These are phyloP conservation scores for Oriolus oriolus DNA, from an alignment of 2,113 vertebrate species.

Conservation along the genomic window DNA sequence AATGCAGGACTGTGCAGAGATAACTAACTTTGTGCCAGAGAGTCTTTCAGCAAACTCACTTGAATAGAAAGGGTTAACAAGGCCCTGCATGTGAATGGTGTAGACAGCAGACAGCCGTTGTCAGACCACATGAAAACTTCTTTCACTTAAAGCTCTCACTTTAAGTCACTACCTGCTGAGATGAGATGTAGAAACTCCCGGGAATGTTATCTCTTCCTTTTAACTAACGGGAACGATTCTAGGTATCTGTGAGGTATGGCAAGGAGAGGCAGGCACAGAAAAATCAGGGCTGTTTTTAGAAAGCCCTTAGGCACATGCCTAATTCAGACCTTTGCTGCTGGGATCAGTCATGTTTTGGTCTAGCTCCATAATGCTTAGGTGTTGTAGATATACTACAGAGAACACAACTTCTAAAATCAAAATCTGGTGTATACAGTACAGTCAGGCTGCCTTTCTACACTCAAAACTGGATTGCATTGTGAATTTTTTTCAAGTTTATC, in stretches of 20 bases:
- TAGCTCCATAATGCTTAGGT: rapidly evolving
- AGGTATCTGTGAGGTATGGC: too few species aligned
- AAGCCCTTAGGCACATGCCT: neutral
- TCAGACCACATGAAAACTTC: neutral
- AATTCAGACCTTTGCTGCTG: neutral
- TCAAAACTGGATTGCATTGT: neutral
- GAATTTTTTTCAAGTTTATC: neutral
- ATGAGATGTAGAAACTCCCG: rapidly evolving
- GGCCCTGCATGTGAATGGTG: neutral
- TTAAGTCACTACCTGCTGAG: neutral
- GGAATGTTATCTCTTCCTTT: neutral
- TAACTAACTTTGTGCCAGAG: neutral
- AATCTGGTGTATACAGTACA: neutral
- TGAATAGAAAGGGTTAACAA: neutral
- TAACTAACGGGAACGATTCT: neutral
- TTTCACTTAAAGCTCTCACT: neutral
- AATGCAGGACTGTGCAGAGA: neutral
- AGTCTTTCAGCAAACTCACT: neutral
- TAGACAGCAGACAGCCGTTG: neutral
- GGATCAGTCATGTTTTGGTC: neutral
- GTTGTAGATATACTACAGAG: neutral
- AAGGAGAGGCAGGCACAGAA: neutral
- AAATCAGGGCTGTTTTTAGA: neutral
- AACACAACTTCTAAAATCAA: neutral
- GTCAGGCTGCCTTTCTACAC: neutral